Percentiles rank a stretch among this genome's conserved stretches.
These are phyloP conservation scores for Discoglossus pictus DNA, from an alignment of 2,797 vertebrate genomes.

Conservation along the genomic window DNA sequence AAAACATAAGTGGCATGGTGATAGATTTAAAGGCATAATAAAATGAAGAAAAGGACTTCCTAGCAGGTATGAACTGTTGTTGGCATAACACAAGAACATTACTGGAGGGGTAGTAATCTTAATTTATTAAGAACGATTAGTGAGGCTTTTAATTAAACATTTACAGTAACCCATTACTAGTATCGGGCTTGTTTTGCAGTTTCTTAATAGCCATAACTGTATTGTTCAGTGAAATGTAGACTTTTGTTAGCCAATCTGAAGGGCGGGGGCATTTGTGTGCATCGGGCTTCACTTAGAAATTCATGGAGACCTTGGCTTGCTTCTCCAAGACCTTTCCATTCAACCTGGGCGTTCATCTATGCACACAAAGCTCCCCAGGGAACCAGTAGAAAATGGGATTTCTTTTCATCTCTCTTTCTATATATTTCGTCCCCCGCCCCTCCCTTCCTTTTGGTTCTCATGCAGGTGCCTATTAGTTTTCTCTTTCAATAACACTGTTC, in stretches of 20 bases:
- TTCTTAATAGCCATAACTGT: constrained; percentile 24
- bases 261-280: constrained; percentile 33
- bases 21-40: constrained; percentile 17
- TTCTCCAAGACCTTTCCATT: constrained; percentile 49
- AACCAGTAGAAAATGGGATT: constrained; percentile 52
- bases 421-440: constrained; percentile 41
- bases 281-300: constrained; percentile 51
- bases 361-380: constrained; percentile 37
- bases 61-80: constrained; percentile 8
- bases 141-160: constrained; percentile 35
- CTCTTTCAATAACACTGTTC: constrained; percentile 62
- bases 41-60: constrained; percentile 22
- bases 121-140: constrained; percentile 40
- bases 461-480: constrained; percentile 62
- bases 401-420: constrained; percentile 43
- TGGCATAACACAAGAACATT: constrained; percentile 36
- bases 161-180: constrained; percentile 46
- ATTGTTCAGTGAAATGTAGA: constrained; percentile 23
- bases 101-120: constrained; percentile 35
- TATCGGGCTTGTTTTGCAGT: constrained; percentile 29
- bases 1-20: constrained; percentile 20
- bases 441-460: constrained; percentile 37
- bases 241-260: constrained; percentile 4
- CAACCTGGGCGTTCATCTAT: constrained; percentile 45
- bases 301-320: constrained; percentile 40